Percentiles rank a stretch among this genome's conserved stretches.
Conservation (phyloP, 2,113 vertebrate genomes). For the Peucedramus taeniatus region DNA sequence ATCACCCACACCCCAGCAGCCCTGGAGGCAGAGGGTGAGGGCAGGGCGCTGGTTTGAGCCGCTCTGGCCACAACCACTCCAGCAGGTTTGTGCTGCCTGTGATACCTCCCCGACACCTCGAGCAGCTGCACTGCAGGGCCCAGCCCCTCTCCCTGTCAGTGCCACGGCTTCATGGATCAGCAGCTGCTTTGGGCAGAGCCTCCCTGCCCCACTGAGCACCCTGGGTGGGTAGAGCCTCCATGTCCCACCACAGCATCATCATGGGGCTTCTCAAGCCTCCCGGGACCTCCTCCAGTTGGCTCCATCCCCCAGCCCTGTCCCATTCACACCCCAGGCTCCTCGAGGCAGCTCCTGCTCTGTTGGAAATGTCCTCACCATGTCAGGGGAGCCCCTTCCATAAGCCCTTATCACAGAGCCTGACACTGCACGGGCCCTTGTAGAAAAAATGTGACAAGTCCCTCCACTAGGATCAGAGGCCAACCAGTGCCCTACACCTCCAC, state of each 20-base stretch:
- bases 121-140: fast-evolving
- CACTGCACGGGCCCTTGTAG: fast-evolving
- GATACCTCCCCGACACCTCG: fast-evolving
- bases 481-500: fast-evolving
- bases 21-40: neutral
- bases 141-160: fast-evolving
- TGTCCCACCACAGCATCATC: neutral
- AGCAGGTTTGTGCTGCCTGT: neutral
- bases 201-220: neutral
- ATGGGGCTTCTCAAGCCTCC: neutral
- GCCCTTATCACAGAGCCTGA: neutral
- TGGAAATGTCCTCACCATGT: neutral
- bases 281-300: fast-evolving
- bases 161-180: fast-evolving
- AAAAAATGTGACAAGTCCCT: fast-evolving
- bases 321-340: neutral
- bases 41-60: fast-evolving
- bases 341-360: neutral
- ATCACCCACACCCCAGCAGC: neutral
- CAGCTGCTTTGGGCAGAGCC: neutral
- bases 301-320: neutral
- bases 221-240: neutral
- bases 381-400: fast-evolving
- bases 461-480: neutral
- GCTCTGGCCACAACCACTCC: neutral